Percentiles rank a stretch among this genome's conserved stretches.
phyloP scores from a whole-genome alignment of 2,113 vertebrate species.

The Onychostoma macrolepis region DNA sequence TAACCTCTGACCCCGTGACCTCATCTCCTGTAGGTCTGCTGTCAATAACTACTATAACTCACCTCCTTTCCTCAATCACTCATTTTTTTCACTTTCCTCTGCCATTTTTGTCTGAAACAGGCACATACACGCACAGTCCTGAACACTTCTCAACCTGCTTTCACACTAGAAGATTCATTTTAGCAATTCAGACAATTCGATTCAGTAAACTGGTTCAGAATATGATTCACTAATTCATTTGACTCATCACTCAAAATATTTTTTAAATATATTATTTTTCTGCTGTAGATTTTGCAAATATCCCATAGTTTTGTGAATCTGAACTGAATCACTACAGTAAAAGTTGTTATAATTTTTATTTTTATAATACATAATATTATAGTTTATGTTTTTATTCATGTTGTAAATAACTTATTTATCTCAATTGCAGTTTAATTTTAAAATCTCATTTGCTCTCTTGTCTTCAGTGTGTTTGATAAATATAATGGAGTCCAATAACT shows the following conservation, averaged over 20 bases:
- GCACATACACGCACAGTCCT: background rate
- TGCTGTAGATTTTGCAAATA: background rate
- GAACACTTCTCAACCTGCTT: background rate
- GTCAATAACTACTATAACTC: slow-evolving; percentile 55
- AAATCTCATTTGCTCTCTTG: background rate
- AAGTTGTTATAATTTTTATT: background rate
- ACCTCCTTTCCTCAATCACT: background rate
- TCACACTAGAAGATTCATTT: background rate
- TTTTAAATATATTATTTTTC: background rate
- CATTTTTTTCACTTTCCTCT: background rate
- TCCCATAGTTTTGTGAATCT: background rate
- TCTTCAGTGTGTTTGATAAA: background rate
- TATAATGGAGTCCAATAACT: background rate
- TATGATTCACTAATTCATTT: background rate
- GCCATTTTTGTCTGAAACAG: background rate
- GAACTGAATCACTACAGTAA: background rate
- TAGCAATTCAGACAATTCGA: background rate
- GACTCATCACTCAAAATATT: background rate
- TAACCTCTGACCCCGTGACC: slow-evolving; percentile 63
- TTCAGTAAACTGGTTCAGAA: background rate
- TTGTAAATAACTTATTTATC: no score
- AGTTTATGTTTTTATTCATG: no score
- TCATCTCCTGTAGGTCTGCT: slow-evolving; percentile 55
- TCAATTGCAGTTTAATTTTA: background rate
- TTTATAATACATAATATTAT: background rate